A percentile compares a stretch with the other conserved stretches of the same genome.
phyloP scores from a whole-genome alignment of 1,140 invertebrate species.

The Philaenus spumarius region DNA sequence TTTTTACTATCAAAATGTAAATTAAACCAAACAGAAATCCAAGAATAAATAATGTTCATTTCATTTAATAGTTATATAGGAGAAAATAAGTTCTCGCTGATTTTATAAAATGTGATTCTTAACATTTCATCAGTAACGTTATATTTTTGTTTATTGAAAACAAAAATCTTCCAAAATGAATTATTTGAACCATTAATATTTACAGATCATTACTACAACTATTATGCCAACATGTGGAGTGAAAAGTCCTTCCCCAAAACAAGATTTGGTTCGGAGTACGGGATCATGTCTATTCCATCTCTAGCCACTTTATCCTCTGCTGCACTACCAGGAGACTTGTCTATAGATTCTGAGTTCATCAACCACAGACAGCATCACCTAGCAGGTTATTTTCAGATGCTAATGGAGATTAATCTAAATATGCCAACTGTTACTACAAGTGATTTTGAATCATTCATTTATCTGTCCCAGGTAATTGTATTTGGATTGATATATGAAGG shows the following conservation, averaged over 20 bases:
- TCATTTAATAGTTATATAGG: too few relatives aligned
- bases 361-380: slow-evolving; percentile 78
- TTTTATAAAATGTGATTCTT: too few relatives aligned
- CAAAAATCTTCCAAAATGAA: not conserved
- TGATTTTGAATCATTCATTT: slow-evolving; percentile 52
- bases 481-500: too few relatives aligned
- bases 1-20: too few relatives aligned
- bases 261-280: slow-evolving; percentile 92
- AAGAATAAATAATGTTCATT: too few relatives aligned
- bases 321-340: slow-evolving; percentile 51
- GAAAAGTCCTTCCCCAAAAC: slow-evolving; percentile 65
- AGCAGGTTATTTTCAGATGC: slow-evolving; percentile 55
- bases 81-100: too few relatives aligned
- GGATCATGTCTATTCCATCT: slow-evolving; percentile 83
- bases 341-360: slow-evolving; percentile 53
- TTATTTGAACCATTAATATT: slow-evolving; percentile 22
- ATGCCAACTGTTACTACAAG: slow-evolving; percentile 9
- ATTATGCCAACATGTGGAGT: slow-evolving; percentile 74
- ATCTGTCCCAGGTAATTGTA: slow-evolving; percentile 70
- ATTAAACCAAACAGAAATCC: too few relatives aligned
- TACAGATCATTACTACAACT: slow-evolving; percentile 89
- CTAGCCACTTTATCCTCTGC: slow-evolving; percentile 51
- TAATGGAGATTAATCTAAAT: slow-evolving; percentile 17
- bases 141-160: too few relatives aligned
- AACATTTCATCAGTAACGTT: too few relatives aligned